These are phyloP conservation scores for Drosophila takahashii DNA, from an alignment of 1,140 invertebrate species.

Conservation along the genomic window DNA sequence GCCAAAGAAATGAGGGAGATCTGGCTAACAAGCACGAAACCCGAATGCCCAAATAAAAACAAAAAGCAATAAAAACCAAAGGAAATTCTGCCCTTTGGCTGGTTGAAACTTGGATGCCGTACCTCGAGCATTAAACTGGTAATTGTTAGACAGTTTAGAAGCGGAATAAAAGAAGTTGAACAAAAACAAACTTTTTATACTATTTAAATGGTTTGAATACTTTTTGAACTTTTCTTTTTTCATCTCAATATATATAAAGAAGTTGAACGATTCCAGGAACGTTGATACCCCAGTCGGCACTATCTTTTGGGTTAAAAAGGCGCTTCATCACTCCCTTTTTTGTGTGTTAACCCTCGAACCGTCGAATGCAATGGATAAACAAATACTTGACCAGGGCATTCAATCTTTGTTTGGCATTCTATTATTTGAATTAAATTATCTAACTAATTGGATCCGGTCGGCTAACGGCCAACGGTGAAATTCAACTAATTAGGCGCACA, in stretches of 20 bases:
- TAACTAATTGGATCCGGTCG: conserved; percentile 63
- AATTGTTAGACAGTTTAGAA: conserved; percentile 14
- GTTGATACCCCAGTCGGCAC: not conserved
- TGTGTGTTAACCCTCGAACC: not conserved
- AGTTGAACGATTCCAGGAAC: not conserved
- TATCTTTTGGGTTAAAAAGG: not conserved
- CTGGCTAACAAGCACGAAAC: conserved; percentile 48
- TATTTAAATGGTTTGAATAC: not conserved
- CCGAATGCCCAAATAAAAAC: conserved; percentile 46
- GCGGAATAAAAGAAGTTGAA: not conserved
- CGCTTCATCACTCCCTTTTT: conserved; percentile 15
- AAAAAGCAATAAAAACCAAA: conserved; percentile 50
- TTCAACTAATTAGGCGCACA: conserved; percentile 59
- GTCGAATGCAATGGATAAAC: conserved; percentile 13
- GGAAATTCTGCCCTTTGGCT: conserved; percentile 9
- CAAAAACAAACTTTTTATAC: not conserved
- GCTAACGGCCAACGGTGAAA: conserved; percentile 33
- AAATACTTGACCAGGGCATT: conserved; percentile 32
- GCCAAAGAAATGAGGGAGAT: conserved; percentile 28
- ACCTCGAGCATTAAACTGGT: not conserved
- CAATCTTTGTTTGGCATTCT: conserved; percentile 30
- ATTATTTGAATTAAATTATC: conserved; percentile 60
- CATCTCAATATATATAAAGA: not conserved
- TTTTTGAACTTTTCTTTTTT: too few species aligned
- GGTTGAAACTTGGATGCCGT: conserved; percentile 29